Evolutionary conservation across 2,797 vertebrate genomes (phyloP).

Genomic region (Acipenser transmontanus): DNA sequence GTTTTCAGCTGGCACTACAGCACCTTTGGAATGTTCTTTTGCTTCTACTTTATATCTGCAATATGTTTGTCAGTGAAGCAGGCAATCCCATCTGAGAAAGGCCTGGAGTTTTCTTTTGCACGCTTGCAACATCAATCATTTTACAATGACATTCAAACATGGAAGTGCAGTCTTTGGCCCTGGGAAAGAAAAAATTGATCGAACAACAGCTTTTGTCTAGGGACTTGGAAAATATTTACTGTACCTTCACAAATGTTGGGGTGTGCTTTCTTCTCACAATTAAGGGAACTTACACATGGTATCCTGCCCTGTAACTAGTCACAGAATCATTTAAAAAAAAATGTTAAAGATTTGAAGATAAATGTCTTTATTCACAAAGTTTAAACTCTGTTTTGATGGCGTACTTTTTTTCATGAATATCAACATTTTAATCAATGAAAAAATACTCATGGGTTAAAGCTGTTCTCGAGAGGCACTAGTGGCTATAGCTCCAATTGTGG

Average conservation of each 20-base stretch:
- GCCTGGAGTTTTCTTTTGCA: constrained; percentile 54
- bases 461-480: constrained; percentile 20
- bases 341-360: too few relatives aligned
- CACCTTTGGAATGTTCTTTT: constrained; percentile 32
- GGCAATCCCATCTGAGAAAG: constrained; percentile 53
- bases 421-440: too few relatives aligned
- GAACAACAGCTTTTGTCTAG: constrained; percentile 43
- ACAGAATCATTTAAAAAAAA: too few relatives aligned
- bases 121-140: constrained; percentile 62
- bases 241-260: too few relatives aligned
- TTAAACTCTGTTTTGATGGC: too few relatives aligned
- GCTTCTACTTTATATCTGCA: constrained; percentile 46
- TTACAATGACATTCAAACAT: constrained; percentile 43
- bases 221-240: too few relatives aligned
- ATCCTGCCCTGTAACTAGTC: too few relatives aligned
- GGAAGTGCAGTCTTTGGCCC: constrained; percentile 39
- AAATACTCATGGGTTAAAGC: too few relatives aligned
- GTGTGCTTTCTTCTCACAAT: too few relatives aligned
- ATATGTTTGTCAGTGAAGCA: constrained; percentile 57
- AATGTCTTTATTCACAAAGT: too few relatives aligned
- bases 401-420: too few relatives aligned
- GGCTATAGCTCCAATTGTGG: constrained; percentile 54
- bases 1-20: constrained; percentile 26
- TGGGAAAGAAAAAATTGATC: constrained; percentile 44
- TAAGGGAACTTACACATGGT: too few relatives aligned